Conservation (phyloP, 2,797 vertebrate genomes). For the Lagodon rhomboides region DNA sequence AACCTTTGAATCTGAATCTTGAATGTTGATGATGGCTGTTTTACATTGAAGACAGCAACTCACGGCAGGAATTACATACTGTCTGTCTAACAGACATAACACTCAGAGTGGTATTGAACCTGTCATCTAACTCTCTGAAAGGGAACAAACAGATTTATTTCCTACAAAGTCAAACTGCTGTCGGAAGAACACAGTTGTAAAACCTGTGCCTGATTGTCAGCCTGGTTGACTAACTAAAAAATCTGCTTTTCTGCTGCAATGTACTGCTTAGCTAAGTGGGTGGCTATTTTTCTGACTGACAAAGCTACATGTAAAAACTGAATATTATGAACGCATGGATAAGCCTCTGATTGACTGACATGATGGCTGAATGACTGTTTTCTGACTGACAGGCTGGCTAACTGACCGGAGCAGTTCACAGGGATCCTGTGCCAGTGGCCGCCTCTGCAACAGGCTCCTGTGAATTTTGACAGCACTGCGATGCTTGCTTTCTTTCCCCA, state of each 20-base stretch:
- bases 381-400: constrained; percentile 46
- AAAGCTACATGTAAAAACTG: not conserved
- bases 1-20: too few relatives aligned
- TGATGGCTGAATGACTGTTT: constrained; percentile 28
- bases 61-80: too few relatives aligned
- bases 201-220: constrained; percentile 9
- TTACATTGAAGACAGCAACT: too few relatives aligned
- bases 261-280: not conserved
- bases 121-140: too few relatives aligned
- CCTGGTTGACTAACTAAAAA: not conserved
- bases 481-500: constrained; percentile 76
- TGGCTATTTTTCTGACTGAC: constrained; percentile 38
- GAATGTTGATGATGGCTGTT: too few relatives aligned
- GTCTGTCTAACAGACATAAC: too few relatives aligned
- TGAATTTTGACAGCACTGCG: constrained; percentile 84
- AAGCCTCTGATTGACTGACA: constrained; percentile 30
- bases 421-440: constrained; percentile 51
- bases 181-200: not conserved
- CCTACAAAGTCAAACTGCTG: too few relatives aligned
- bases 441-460: constrained; percentile 74
- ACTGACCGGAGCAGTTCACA: constrained; percentile 54
- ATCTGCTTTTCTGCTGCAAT: constrained; percentile 1
- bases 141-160: too few relatives aligned
- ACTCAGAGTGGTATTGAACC: not conserved
- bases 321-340: constrained; percentile 6